Evolutionary conservation across 1,140 invertebrate genomes (phyloP).

Genomic region (Nomia melanderi): DNA sequence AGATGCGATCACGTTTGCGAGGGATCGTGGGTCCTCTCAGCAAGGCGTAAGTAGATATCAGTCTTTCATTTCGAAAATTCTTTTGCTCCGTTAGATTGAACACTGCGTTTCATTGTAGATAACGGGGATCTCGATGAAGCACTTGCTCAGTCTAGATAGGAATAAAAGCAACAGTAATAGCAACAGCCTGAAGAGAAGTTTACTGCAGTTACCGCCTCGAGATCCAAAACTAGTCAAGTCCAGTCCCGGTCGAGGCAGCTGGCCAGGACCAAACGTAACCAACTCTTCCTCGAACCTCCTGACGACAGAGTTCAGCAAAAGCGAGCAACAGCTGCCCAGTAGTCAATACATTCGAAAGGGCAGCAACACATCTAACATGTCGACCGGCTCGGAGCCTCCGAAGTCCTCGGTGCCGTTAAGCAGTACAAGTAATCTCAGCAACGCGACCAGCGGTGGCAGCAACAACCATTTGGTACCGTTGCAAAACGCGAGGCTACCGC

Average conservation of each 20-base stretch:
- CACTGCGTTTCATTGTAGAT: conserved; percentile 54
- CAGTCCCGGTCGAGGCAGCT: conserved; percentile 88
- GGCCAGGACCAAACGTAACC: conserved; percentile 89
- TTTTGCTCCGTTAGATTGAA: background rate
- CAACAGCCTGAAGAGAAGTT: conserved; percentile 79
- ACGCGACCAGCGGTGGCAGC: conserved; percentile 78
- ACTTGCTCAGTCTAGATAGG: conserved; percentile 77
- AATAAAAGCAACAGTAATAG: conserved; percentile 69
- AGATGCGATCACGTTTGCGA: conserved; percentile 95
- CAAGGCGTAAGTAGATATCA: conserved; percentile 65
- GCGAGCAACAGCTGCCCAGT: conserved; percentile 87
- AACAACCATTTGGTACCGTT: conserved; percentile 66
- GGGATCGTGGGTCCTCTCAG: conserved; percentile 85
- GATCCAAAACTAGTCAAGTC: conserved; percentile 89
- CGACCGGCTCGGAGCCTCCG: conserved; percentile 68
- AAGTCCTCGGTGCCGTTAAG: conserved; percentile 58
- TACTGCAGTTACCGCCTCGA: conserved; percentile 87
- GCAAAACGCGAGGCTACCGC: conserved; percentile 82
- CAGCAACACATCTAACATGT: conserved; percentile 73
- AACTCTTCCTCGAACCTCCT: conserved; percentile 80
- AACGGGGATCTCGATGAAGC: conserved; percentile 76
- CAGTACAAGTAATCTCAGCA: conserved; percentile 55
- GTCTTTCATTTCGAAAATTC: background rate
- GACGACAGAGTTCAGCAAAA: conserved; percentile 90
- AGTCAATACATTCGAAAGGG: conserved; percentile 73